These are phyloP conservation scores for Anarhynchus alexandrinus DNA, from an alignment of 2,113 vertebrate species.

Conservation along the genomic window DNA sequence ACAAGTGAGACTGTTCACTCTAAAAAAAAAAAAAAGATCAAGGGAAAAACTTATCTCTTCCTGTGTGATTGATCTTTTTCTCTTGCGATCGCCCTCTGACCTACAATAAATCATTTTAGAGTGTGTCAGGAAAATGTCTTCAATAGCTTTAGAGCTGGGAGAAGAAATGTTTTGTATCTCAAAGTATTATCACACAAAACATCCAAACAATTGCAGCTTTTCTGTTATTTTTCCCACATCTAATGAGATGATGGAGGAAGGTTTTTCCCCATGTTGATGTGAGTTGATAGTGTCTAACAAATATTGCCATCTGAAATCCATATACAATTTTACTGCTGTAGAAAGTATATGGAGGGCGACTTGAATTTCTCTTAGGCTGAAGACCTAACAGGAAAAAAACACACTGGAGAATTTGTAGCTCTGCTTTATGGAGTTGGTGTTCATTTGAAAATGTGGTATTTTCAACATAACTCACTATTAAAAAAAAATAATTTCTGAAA, in stretches of 20 bases:
- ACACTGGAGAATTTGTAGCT: not conserved
- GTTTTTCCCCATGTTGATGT: not conserved
- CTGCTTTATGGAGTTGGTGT: not conserved
- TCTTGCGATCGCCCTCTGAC: constrained; percentile 34
- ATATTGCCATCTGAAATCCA: not conserved
- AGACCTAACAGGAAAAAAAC: not conserved
- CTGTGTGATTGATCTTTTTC: constrained; percentile 48
- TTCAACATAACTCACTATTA: not conserved
- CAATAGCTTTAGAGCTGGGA: constrained; percentile 11
- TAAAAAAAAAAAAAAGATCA: not conserved
- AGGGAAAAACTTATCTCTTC: constrained; percentile 54
- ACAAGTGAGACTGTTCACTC: not conserved
- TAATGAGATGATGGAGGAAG: not conserved
- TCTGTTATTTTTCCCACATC: not conserved
- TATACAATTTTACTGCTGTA: not conserved
- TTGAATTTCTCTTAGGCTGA: not conserved
- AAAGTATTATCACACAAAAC: not conserved
- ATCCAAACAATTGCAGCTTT: constrained; percentile 8
- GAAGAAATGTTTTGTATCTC: constrained; percentile 20
- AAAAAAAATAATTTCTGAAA: not conserved
- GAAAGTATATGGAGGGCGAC: not conserved
- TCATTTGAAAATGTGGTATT: not conserved
- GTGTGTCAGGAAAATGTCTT: constrained; percentile 42
- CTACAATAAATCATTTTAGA: constrained; percentile 52
- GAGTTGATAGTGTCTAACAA: not conserved